These are phyloP conservation scores for Reticulitermes lucifugus DNA, from an alignment of 2,888 invertebrate genomes.

Conservation along the genomic window DNA sequence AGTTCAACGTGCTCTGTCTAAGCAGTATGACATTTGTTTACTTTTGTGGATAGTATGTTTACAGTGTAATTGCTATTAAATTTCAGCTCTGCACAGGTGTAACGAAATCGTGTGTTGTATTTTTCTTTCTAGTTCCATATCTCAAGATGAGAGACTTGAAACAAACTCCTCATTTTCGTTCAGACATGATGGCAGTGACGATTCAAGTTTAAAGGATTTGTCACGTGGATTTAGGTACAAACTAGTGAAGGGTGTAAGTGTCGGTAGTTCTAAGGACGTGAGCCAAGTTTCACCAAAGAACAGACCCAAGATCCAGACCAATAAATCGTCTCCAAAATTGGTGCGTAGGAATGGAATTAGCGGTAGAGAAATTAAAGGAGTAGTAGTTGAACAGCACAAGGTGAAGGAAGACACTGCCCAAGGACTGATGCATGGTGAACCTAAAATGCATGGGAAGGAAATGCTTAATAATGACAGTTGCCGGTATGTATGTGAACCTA, in stretches of 20 bases:
- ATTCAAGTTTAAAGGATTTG: constrained; percentile 48
- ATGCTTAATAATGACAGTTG: constrained; percentile 59
- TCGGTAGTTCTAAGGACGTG: not conserved
- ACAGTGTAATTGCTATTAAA: not conserved
- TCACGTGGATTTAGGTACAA: constrained; percentile 50
- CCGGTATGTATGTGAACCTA: constrained; percentile 57
- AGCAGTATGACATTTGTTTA: constrained; percentile 16
- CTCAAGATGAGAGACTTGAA: constrained; percentile 11
- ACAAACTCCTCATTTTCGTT: not conserved
- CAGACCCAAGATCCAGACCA: constrained; percentile 11
- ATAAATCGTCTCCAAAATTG: constrained; percentile 35
- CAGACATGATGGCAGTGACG: constrained; percentile 54
- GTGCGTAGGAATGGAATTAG: constrained; percentile 22
- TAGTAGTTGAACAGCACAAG: not conserved
- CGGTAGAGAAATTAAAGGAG: not conserved
- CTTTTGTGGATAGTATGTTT: not conserved
- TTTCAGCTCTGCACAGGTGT: not conserved
- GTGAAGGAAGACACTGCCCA: not conserved
- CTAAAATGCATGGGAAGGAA: constrained; percentile 57
- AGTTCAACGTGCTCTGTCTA: not conserved
- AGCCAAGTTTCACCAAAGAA: constrained; percentile 26
- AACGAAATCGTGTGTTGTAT: not conserved
- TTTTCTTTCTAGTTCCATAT: not conserved
- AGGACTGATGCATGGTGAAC: not conserved
- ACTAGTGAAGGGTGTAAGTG: constrained; percentile 40